These are phyloP conservation scores for Darevskia nairensis DNA, from an alignment of 2,797 vertebrate species.

Conservation along the genomic window DNA sequence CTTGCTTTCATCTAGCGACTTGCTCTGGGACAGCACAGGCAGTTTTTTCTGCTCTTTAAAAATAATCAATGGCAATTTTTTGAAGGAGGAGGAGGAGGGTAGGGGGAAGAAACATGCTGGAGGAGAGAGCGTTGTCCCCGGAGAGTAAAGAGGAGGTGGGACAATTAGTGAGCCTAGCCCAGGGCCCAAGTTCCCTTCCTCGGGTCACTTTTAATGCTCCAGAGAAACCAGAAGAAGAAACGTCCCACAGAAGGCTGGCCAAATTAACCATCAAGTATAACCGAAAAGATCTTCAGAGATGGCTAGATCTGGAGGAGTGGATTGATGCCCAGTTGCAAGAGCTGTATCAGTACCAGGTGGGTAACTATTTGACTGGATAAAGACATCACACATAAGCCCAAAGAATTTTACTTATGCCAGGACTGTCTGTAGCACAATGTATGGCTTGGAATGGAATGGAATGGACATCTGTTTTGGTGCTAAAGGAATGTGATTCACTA, in stretches of 20 bases:
- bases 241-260: slow-evolving; percentile 87
- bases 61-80: not conserved
- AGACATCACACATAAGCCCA: fast-evolving
- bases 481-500: not conserved
- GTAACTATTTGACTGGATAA: slow-evolving; percentile 46
- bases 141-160: slow-evolving; percentile 38
- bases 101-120: not conserved
- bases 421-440: not conserved
- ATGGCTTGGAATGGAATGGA: not conserved
- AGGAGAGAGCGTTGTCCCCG: not conserved
- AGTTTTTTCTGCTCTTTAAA: not conserved
- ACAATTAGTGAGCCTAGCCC: slow-evolving; percentile 80
- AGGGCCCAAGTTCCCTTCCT: slow-evolving; percentile 84
- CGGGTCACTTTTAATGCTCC: slow-evolving; percentile 89
- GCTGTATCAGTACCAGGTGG: slow-evolving; percentile 92
- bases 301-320: slow-evolving; percentile 96
- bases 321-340: slow-evolving; percentile 91
- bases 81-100: slow-evolving; percentile 16
- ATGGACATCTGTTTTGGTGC: not conserved
- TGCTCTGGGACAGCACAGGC: fast-evolving
- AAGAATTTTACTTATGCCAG: not conserved
- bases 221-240: slow-evolving; percentile 83
- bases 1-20: slow-evolving; percentile 11
- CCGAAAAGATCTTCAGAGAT: slow-evolving; percentile 92
- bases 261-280: slow-evolving; percentile 97